phyloP scores from a whole-genome alignment of 2,888 invertebrate species.

The Gastracanthus pulcherrimus region DNA sequence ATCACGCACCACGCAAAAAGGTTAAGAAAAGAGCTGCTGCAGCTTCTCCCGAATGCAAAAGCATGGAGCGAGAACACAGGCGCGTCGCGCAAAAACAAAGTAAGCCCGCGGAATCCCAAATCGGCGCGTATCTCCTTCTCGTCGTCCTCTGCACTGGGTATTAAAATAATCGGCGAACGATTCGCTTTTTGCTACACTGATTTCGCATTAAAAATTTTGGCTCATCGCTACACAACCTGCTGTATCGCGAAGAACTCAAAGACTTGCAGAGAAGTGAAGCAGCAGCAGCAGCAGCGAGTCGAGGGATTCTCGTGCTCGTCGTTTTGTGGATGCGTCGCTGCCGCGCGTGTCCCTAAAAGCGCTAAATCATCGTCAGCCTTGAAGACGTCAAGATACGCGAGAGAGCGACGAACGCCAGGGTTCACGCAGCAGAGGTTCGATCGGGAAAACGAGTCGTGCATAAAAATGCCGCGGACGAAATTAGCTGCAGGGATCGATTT shows the following conservation, averaged over 20 bases:
- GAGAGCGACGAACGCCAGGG: not conserved
- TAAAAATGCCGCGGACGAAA: not conserved
- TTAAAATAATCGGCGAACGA: constrained; percentile 25
- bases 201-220: constrained; percentile 43
- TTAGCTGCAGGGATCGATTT: not conserved
- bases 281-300: too few species aligned
- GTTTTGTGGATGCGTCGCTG: not conserved
- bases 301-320: too few species aligned
- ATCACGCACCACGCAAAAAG: not conserved
- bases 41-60: not conserved
- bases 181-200: constrained; percentile 8
- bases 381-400: not conserved
- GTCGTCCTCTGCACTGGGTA: not conserved
- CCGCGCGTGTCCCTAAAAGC: not conserved
- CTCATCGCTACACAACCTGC: not conserved
- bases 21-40: not conserved
- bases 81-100: not conserved
- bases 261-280: too few species aligned
- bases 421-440: not conserved
- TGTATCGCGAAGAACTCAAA: not conserved
- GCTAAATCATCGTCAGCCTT: constrained; percentile 24
- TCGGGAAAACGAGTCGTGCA: constrained; percentile 22
- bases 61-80: not conserved
- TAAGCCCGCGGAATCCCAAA: constrained; percentile 18
- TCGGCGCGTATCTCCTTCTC: constrained; percentile 14